A percentile compares a stretch with the other conserved stretches of the same genome.
Evolutionary conservation across 2,113 vertebrate genomes (phyloP).

Genomic region (Tachysurus vachellii): DNA sequence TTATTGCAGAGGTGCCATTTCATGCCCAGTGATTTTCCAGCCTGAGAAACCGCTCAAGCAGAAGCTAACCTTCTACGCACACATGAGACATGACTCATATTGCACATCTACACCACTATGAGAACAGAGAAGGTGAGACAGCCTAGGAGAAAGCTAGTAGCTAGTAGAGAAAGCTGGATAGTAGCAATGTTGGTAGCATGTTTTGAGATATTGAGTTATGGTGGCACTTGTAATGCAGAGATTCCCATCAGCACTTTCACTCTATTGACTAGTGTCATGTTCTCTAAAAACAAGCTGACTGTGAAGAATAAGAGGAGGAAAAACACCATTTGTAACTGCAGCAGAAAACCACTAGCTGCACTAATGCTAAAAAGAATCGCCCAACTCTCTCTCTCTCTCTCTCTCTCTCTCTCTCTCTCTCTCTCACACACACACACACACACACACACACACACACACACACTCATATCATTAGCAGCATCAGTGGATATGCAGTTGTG

Average conservation of each 20-base stretch:
- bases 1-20: background rate
- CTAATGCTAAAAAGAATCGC: background rate
- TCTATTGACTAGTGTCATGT: constrained; percentile 3
- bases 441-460: background rate
- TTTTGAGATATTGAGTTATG: background rate
- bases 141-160: constrained; percentile 43
- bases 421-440: background rate
- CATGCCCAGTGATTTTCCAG: background rate
- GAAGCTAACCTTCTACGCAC: background rate
- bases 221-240: background rate
- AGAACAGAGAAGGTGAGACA: constrained; percentile 11
- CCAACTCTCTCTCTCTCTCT: no score
- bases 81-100: constrained; percentile 8
- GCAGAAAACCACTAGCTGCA: constrained; percentile 2
- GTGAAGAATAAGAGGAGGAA: background rate
- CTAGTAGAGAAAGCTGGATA: no score
- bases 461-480: background rate
- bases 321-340: constrained; percentile 9
- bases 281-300: constrained; percentile 11
- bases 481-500: constrained; percentile 2
- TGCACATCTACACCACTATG: background rate
- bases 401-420: no score
- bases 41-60: background rate
- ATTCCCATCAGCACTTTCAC: constrained; percentile 1
- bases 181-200: background rate